A percentile compares a stretch with the other conserved stretches of the same genome.
phyloP scores from a whole-genome alignment of 1,140 invertebrate species.

The Mycetomoellerius zeteki region DNA sequence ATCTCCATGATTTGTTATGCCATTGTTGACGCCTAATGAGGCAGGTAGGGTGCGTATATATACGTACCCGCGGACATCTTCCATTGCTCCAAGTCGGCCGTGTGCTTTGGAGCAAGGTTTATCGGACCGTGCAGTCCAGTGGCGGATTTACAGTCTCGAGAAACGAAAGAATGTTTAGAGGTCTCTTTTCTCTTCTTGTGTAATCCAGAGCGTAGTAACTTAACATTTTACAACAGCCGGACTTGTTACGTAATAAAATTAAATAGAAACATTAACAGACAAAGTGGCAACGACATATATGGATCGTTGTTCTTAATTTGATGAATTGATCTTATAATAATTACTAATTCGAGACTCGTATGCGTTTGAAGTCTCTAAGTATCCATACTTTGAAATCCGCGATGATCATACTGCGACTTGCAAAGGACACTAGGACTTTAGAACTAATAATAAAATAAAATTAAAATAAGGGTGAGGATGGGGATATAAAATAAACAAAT shows the following conservation, averaged over 20 bases:
- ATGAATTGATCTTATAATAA: not conserved
- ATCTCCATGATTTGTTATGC: slow-evolving; percentile 82
- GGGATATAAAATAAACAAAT: too few species aligned
- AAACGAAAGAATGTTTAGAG: slow-evolving; percentile 26
- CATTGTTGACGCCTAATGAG: slow-evolving; percentile 83
- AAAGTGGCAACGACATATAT: not conserved
- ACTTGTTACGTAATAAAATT: slow-evolving; percentile 9
- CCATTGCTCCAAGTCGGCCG: slow-evolving; percentile 38
- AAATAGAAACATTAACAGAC: not conserved
- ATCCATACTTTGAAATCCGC: not conserved
- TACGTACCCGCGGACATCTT: slow-evolving; percentile 54
- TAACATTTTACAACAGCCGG: not conserved
- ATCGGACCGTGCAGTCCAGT: slow-evolving; percentile 43
- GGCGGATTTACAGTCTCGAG: slow-evolving; percentile 21
- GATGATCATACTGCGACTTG: not conserved
- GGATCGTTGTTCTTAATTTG: not conserved
- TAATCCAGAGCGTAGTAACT: not conserved
- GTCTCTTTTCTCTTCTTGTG: not conserved
- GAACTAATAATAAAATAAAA: too few species aligned
- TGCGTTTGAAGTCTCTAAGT: not conserved
- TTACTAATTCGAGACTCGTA: not conserved
- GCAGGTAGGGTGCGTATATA: slow-evolving; percentile 62
- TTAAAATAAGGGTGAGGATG: too few species aligned
- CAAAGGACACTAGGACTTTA: too few species aligned
- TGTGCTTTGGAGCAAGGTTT: slow-evolving; percentile 40